phyloP scores from a whole-genome alignment of 2,113 vertebrate genomes.

The Otocyon megalotis region DNA sequence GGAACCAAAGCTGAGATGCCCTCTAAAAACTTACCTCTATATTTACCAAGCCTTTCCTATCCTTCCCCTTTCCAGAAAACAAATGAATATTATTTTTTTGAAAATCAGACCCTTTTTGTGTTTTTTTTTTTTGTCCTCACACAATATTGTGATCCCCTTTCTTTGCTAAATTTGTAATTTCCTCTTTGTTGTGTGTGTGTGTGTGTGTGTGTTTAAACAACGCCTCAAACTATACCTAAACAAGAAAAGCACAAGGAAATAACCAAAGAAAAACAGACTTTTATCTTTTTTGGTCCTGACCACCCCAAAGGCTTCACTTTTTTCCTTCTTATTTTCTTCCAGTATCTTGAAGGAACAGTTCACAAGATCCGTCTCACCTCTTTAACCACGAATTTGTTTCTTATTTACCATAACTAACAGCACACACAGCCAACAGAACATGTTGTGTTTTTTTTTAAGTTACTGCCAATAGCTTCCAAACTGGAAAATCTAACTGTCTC shows the following conservation, averaged over 20 bases:
- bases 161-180: background rate
- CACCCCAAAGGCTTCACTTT: background rate
- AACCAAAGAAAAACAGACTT: background rate
- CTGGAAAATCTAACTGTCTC: background rate
- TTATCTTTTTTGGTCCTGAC: background rate
- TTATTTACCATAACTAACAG: background rate
- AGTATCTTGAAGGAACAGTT: background rate
- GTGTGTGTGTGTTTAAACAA: background rate
- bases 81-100: background rate
- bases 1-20: background rate
- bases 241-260: background rate
- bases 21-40: background rate
- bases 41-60: background rate
- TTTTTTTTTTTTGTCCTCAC: background rate
- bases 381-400: background rate
- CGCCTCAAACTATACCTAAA: background rate
- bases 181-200: background rate
- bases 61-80: background rate
- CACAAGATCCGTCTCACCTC: background rate
- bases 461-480: background rate
- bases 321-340: background rate
- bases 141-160: background rate
- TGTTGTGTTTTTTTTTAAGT: background rate
- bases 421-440: background rate
- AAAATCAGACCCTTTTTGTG: background rate